Evolutionary conservation across 1,140 invertebrate species (phyloP).

Genomic region (Lamellibrachia luymesi): DNA sequence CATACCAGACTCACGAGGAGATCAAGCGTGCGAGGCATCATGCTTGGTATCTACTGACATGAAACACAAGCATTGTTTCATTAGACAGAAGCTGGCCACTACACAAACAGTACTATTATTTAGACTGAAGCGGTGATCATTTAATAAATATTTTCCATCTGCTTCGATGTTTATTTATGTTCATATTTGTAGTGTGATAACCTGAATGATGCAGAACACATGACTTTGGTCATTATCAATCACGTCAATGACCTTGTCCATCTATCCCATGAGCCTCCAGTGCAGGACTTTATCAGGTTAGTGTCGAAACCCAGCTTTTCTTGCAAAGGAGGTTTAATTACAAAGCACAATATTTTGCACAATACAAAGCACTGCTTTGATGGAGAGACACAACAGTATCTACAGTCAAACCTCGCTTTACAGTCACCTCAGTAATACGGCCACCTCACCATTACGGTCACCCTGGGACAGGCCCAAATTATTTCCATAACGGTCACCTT

Average conservation of each 20-base stretch:
- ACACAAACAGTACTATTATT: background rate
- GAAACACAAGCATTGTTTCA: too few species aligned
- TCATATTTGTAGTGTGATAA: constrained; percentile 62
- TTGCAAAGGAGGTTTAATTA: background rate
- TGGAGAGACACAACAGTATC: background rate
- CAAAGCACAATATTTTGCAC: too few species aligned
- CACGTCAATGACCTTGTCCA: constrained; percentile 70
- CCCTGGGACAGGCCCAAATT: too few species aligned
- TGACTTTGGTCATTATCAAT: constrained; percentile 76
- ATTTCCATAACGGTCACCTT: too few species aligned
- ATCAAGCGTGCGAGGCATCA: too few species aligned
- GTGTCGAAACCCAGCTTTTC: background rate
- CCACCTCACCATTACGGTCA: too few species aligned
- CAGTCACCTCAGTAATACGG: too few species aligned
- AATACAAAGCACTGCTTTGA: background rate
- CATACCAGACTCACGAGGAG: too few species aligned
- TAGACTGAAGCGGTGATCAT: background rate
- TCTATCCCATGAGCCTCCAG: constrained; percentile 64
- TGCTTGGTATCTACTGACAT: too few species aligned
- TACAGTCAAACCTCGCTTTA: too few species aligned
- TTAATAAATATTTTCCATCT: background rate
- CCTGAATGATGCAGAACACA: constrained; percentile 69
- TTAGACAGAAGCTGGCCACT: too few species aligned
- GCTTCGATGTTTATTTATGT: background rate
- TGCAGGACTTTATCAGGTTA: constrained; percentile 64